Evolutionary conservation across 2,113 vertebrate genomes (phyloP).

Genomic region (Datnioides undecimradiatus): DNA sequence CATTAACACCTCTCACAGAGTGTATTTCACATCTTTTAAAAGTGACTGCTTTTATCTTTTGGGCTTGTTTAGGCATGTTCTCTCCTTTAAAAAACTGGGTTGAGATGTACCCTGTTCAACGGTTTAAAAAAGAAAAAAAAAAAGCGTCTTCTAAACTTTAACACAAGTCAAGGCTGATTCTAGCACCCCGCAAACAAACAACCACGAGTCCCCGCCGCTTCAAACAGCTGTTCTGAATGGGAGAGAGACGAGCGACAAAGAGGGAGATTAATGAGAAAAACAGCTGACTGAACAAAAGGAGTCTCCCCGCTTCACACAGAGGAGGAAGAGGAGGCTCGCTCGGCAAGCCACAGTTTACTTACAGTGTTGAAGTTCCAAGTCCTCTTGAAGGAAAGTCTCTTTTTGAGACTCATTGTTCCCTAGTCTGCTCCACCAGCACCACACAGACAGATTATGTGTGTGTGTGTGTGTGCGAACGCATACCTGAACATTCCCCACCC

Average conservation of each 20-base stretch:
- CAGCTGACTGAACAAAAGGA: slow-evolving; percentile 80
- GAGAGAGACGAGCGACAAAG: slow-evolving; percentile 52
- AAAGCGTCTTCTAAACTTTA: slow-evolving; percentile 47
- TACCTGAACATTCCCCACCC: slow-evolving; percentile 84
- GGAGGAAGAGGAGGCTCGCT: slow-evolving; percentile 44
- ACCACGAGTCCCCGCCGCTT: slow-evolving; percentile 34
- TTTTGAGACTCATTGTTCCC: slow-evolving; percentile 84
- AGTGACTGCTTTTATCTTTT: slow-evolving; percentile 27
- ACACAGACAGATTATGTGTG: slow-evolving; percentile 63
- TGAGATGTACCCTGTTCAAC: slow-evolving; percentile 2
- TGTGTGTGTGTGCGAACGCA: slow-evolving; percentile 63
- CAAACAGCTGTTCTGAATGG: slow-evolving; percentile 75
- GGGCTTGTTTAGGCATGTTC: slow-evolving; percentile 64
- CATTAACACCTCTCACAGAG: slow-evolving; percentile 11
- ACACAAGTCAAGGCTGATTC: slow-evolving; percentile 39
- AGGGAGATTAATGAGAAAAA: slow-evolving; percentile 76
- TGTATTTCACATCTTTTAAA: slow-evolving; percentile 16
- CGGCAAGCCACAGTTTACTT: slow-evolving; percentile 72
- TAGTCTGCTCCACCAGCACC: slow-evolving; percentile 67
- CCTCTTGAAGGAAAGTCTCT: slow-evolving; percentile 84
- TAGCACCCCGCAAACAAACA: slow-evolving; percentile 56
- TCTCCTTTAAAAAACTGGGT: slow-evolving; percentile 26
- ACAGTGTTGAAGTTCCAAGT: slow-evolving; percentile 77
- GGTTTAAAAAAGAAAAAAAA: slow-evolving; percentile 9
- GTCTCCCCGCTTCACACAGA: slow-evolving; percentile 33